Conservation (phyloP, 2,113 vertebrate genomes). For the Petaurus breviceps region DNA sequence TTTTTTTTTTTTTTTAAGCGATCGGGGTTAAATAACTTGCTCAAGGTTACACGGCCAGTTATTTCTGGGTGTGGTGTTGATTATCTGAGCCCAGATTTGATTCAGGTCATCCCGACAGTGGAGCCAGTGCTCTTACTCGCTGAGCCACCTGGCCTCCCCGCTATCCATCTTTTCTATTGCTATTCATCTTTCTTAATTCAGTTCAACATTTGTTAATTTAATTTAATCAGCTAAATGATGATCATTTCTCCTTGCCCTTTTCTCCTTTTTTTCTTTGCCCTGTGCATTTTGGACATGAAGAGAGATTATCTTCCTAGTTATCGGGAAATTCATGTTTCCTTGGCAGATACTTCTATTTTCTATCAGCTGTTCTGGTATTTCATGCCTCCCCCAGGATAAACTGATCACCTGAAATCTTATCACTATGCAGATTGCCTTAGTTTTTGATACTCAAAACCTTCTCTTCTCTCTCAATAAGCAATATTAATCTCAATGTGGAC, state of each 20-base stretch:
- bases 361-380: not conserved
- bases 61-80: too few relatives aligned
- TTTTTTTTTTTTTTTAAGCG: too few relatives aligned
- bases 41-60: too few relatives aligned
- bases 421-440: not conserved
- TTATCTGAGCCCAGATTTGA: too few relatives aligned
- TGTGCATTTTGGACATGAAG: not conserved
- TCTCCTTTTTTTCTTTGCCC: too few relatives aligned
- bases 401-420: not conserved
- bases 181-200: too few relatives aligned
- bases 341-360: not conserved
- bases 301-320: not conserved
- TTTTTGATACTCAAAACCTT: not conserved
- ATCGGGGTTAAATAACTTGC: too few relatives aligned
- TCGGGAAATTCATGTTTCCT: not conserved
- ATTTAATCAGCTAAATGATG: not conserved
- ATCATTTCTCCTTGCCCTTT: not conserved
- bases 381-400: not conserved
- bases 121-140: too few relatives aligned
- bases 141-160: too few relatives aligned
- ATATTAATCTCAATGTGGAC: not conserved
- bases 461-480: not conserved
- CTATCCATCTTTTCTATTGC: too few relatives aligned
- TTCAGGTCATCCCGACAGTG: too few relatives aligned
- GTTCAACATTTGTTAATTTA: too few relatives aligned